A percentile compares a stretch with the other conserved stretches of the same genome.
phyloP scores from a whole-genome alignment of 92 coral and sea anemone species.

The Zoanthus sansibaricus region DNA sequence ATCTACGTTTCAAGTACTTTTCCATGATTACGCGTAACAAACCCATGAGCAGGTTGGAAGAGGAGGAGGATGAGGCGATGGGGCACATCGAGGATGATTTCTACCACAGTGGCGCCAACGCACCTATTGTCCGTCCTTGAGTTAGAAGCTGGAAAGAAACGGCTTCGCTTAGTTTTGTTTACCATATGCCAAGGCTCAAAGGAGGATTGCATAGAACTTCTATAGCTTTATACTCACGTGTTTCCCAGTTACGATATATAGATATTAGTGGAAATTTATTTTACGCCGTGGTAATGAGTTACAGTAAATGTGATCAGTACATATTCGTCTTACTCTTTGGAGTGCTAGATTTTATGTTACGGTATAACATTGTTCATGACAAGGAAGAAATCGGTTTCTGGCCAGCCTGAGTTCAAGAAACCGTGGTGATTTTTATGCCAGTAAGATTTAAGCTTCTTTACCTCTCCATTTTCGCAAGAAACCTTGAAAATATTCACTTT shows the following conservation, averaged over 20 bases:
- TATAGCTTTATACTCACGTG: background rate
- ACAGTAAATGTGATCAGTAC: background rate
- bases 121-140: slow-evolving; percentile 35
- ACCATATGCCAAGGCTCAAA: background rate
- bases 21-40: slow-evolving; percentile 71
- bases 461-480: background rate
- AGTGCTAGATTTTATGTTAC: background rate
- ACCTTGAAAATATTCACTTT: background rate
- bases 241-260: background rate
- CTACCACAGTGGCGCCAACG: slow-evolving; percentile 43
- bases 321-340: background rate
- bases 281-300: background rate
- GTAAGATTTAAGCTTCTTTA: background rate
- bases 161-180: background rate
- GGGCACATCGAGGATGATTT: slow-evolving; percentile 64
- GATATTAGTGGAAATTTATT: background rate
- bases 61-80: slow-evolving; percentile 78
- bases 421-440: background rate
- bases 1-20: slow-evolving; percentile 73
- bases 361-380: background rate
- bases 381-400: background rate
- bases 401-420: background rate
- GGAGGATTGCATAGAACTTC: background rate
- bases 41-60: slow-evolving; percentile 86
- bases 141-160: slow-evolving; percentile 8